Evolutionary conservation across 2,888 invertebrate genomes (phyloP), one percentile per base, ranked within the genome.

Genomic region (Epistrophe eligans): DNA sequence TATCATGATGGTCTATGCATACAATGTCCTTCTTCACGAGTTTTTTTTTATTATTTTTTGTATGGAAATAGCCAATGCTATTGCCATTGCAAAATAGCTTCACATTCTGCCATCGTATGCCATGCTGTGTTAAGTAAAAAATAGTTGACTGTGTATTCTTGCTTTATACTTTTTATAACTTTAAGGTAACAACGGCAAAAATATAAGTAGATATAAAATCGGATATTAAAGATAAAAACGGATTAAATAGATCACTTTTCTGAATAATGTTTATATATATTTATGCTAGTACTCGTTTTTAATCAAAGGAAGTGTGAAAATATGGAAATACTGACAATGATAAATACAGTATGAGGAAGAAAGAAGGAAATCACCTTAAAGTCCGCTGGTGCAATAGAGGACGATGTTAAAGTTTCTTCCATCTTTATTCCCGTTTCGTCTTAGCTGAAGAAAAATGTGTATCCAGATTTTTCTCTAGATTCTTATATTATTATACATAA

Each of bases 221-320:
- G 85, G 85, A 85, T 85, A 85, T 85, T 85, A 82, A 81, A 85
- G 77, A 82, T 85, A 81, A 79, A 85, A 85, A 85, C 64, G 74
- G 85, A 82, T 82, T 81, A 82, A 70, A 43, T 50, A 50, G 57
- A 77, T 74, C 73, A 50, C 45, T 70, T 70, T 40, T 43, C 13
- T 28, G 8, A 71, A 85, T 57, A 55, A 77, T 77, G 64, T 10
- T 9, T 35, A 24, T 24, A 3, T 24, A n/a, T n/a, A n/a, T 71
- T 48, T 52, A 40, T 24, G 43, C 17, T 17, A 35, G 72, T 43
- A 24, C 43, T 3, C 32, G 17, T 60, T 73, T 72, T 64, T 66
- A 76, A 71, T 60, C 28, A 55, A 66, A 43, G 52, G 48, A 50
- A 73, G 48, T 70, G 70, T 40, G 50, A 50, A 57, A 28, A 55